Conservation (phyloP, 2,113 vertebrate species). For the Pyrgilauda ruficollis region DNA sequence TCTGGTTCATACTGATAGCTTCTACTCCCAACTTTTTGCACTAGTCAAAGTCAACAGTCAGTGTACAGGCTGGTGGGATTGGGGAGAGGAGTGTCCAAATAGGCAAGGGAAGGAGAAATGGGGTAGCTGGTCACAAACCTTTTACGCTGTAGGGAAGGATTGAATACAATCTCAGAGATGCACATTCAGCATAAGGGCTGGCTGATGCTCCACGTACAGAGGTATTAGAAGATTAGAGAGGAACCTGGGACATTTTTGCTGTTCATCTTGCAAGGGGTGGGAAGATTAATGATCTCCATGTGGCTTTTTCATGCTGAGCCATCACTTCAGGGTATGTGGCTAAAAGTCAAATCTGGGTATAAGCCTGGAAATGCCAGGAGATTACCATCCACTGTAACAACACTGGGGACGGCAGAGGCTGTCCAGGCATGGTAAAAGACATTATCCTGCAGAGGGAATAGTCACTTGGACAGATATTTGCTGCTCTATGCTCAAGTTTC, state of each 20-base stretch:
- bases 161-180: not conserved
- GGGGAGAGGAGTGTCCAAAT: not conserved
- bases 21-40: not conserved
- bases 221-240: not conserved
- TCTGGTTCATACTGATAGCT: not conserved
- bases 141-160: not conserved
- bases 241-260: not conserved
- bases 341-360: conserved; percentile 13
- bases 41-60: not conserved
- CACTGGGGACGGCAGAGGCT: not conserved
- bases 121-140: not conserved
- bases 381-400: not conserved
- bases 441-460: not conserved
- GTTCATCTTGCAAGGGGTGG: not conserved
- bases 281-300: not conserved
- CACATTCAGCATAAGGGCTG: not conserved
- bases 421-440: not conserved
- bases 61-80: not conserved
- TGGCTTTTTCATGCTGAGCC: conserved; percentile 6
- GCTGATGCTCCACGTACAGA: not conserved
- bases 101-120: not conserved
- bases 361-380: conserved; percentile 20
- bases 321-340: not conserved
- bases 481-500: not conserved
- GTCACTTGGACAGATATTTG: not conserved